Evolutionary conservation across 2,797 vertebrate genomes (phyloP), one percentile per base, ranked within the genome.

Genomic region (Amazona finschi): DNA sequence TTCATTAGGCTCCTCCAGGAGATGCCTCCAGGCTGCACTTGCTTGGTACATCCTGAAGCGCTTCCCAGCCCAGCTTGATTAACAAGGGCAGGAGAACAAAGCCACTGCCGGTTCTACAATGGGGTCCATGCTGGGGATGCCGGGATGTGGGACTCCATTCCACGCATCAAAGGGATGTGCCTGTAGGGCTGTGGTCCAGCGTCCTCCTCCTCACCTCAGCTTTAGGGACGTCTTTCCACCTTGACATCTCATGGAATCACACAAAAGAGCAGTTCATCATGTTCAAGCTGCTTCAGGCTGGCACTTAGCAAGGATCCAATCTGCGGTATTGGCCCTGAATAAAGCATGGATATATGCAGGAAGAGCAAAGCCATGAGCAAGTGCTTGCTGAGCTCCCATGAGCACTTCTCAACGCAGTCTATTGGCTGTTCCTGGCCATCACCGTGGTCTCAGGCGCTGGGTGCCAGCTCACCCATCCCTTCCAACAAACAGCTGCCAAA

Each of bases 311-410:
- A 43, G 47, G 44, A 15, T 83, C 80, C 64, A 9, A 20, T 9
- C 71, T 36, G 66, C 13, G 8, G 22, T 4, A 1, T 11, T 5
- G 1, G 43, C 77, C 28, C 25, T 20, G 43, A 22, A 9, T 9
- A 33, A 46, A 25, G 14, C 41, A 3, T 0, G 17, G 43, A 6
- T 2, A 2, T 0, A 0, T 60, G 17, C 3, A 9, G 28, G 22
- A 79, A 27, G 67, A 66, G 49, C 66, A 76, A 64, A 88, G 46
- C 38, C 41, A 4, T 0, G 2, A 81, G 20, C 36, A 61, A 60
- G 60, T 1, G 1, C 27, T 27, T 5, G 22, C 49, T 36, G n/a
- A 44, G 60, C 28, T 75, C 38, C 47, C 38, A 5, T 0, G 4
- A 5, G 47, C 31, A 16, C 50, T 73, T 33, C 62, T 38, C 4